These are phyloP conservation scores for Scomber colias DNA, from an alignment of 2,113 vertebrate species.

Conservation along the genomic window DNA sequence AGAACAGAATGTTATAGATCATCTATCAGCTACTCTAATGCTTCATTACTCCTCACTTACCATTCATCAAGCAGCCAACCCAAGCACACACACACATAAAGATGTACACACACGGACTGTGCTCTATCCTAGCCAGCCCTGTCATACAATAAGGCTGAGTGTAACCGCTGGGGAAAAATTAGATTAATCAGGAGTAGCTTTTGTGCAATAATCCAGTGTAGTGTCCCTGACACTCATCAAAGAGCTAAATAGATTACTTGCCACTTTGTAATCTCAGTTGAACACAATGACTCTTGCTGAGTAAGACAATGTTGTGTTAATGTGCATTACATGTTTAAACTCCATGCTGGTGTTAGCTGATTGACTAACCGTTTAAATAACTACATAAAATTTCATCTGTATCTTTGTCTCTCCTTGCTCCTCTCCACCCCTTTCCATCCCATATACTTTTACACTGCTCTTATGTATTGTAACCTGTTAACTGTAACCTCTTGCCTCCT, in stretches of 20 bases:
- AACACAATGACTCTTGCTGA: slow-evolving; percentile 39
- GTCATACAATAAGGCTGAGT: slow-evolving; percentile 75
- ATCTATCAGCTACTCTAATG: slow-evolving; percentile 66
- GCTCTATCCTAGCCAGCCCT: slow-evolving; percentile 54
- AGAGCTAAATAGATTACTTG: slow-evolving; percentile 70
- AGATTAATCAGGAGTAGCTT: slow-evolving; percentile 77
- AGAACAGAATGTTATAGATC: slow-evolving; percentile 55
- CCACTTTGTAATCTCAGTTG: slow-evolving; percentile 63
- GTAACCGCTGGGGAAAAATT: slow-evolving; percentile 75
- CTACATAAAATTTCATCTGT: slow-evolving; percentile 15
- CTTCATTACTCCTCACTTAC: slow-evolving; percentile 69
- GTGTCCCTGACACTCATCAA: slow-evolving; percentile 56
- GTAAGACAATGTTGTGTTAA: slow-evolving; percentile 57
- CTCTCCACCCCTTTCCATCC: background rate
- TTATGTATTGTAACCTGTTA: slow-evolving; percentile 9
- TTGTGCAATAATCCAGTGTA: slow-evolving; percentile 69
- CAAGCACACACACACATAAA: slow-evolving; percentile 25
- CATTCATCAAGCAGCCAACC: slow-evolving; percentile 56
- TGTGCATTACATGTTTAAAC: slow-evolving; percentile 49
- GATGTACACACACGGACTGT: slow-evolving; percentile 16
- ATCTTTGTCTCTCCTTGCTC: background rate
- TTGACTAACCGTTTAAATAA: slow-evolving; percentile 22
- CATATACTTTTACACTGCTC: background rate
- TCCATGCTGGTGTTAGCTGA: slow-evolving; percentile 47
- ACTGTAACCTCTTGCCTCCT: slow-evolving; percentile 1